These are phyloP conservation scores for Trachythela sp. DNA, from an alignment of 64 coral and sea anemone species.

Conservation along the genomic window DNA sequence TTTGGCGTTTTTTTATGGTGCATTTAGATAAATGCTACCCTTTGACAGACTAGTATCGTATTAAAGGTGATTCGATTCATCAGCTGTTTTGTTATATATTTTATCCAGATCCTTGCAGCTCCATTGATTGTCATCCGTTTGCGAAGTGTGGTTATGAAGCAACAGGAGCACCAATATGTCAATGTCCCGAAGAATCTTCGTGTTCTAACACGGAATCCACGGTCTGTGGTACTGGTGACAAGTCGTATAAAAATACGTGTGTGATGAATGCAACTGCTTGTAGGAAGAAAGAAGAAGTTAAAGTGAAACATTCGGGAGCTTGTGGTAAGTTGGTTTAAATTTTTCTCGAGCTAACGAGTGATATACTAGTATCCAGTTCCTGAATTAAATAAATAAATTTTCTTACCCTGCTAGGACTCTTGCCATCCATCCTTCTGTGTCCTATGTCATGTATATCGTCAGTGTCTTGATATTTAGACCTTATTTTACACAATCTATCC, in stretches of 20 bases:
- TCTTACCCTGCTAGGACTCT: no score
- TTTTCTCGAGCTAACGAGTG: no score
- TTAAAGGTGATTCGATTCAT: neutral
- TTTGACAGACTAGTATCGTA: no score
- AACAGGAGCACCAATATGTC: slow-evolving; percentile 47
- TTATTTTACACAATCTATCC: no score
- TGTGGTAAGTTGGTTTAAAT: slow-evolving; percentile 60
- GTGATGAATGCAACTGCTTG: slow-evolving; percentile 81
- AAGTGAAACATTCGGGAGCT: slow-evolving; percentile 55
- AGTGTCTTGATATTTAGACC: no score
- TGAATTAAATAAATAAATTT: no score
- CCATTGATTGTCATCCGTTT: slow-evolving; percentile 45
- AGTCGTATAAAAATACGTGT: slow-evolving; percentile 75
- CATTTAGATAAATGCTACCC: no score
- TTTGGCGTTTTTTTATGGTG: no score
- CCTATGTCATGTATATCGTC: no score
- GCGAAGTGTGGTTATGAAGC: slow-evolving; percentile 41
- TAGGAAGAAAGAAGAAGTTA: slow-evolving; percentile 13
- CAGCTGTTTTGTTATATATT: neutral
- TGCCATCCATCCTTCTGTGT: no score
- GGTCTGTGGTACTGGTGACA: slow-evolving; percentile 76
- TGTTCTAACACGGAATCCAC: slow-evolving; percentile 53
- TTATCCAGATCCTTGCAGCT: slow-evolving; percentile 67
- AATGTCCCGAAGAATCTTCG: slow-evolving; percentile 59
- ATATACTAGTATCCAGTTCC: no score